phyloP scores from a whole-genome alignment of 2,888 invertebrate genomes.

The Achlya flavicornis region DNA sequence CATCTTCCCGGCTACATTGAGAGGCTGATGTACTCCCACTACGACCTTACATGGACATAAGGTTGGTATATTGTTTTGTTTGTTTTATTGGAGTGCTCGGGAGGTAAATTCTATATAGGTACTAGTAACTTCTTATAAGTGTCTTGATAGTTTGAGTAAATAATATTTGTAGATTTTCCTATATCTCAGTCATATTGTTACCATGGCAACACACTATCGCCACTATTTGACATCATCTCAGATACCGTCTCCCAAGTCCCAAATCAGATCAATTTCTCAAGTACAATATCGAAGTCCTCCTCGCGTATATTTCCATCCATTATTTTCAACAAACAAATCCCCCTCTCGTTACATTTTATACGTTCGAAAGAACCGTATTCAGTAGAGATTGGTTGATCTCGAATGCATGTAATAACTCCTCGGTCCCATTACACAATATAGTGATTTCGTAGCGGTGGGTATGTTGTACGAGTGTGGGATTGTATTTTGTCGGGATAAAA shows the following conservation, averaged over 20 bases:
- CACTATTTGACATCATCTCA: background rate
- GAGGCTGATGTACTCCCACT: background rate
- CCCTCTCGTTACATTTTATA: slow-evolving; percentile 11
- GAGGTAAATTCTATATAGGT: too few species aligned
- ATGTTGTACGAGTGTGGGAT: slow-evolving; percentile 20
- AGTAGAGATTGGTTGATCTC: slow-evolving; percentile 14
- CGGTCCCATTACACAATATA: slow-evolving; percentile 23
- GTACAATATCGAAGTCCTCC: background rate
- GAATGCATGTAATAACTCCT: slow-evolving; percentile 19
- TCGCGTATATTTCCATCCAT: background rate
- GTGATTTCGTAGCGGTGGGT: slow-evolving; percentile 20
- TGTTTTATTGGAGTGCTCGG: background rate
- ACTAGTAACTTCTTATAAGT: too few species aligned
- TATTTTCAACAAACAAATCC: slow-evolving; percentile 9
- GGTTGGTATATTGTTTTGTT: background rate
- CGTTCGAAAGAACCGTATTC: slow-evolving; percentile 10
- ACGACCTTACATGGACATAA: background rate
- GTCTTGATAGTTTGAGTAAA: too few species aligned
- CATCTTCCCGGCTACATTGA: background rate
- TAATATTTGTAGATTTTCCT: background rate
- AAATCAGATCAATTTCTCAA: background rate
- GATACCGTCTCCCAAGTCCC: background rate
- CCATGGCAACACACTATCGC: background rate
- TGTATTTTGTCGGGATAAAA: slow-evolving; percentile 55
- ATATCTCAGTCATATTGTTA: background rate